Base-by-base conservation (phyloP, 2,113 vertebrate genomes). In the Aleadryas rufinucha region DNA sequence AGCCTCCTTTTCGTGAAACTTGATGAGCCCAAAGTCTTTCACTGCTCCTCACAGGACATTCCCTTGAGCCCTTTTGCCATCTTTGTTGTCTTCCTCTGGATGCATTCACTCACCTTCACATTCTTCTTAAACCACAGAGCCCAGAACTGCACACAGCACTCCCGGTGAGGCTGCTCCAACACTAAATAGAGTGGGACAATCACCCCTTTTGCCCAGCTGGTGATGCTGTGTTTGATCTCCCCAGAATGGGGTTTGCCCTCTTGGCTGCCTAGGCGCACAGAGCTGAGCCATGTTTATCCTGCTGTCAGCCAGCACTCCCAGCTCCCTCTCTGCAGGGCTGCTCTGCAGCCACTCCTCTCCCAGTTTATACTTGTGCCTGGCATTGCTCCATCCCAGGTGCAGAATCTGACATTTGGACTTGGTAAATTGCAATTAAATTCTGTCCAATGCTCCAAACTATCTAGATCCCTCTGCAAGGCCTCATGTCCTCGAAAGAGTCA, bases 161-260 rank as follows among this genome's bases (percentile, higher is more conserved):
- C 5, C 2, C 2, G 1, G 6, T 18, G 83, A 39, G 47, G 59
- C 82, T 16, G 6, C 13, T 44, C 31, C 45, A 49, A 2, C 0
- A 7, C 31, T n/a, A 3, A 42, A 26, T 3, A 6, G 12, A 39
- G 50, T 3, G 24, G 26, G 30, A 49, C 10, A 6, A 24, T 35
- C 39, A 4, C 6, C 10, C 11, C 35, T 20, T 53, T 18, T 7
- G 16, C 17, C 59, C 21, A 16, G 23, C 49, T 75, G 47, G 9
- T 60, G 28, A 5, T 50, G 54, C 63, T 76, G 70, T 50, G 37
- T 44, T n/a, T 70, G 54, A 47, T 23, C 56, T 57, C 3, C 42
- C 16, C 44, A 27, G 49, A 35, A 5, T 37, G 49, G 6, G 7
- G 4, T 70, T 76, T 91, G 47, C 35, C 31, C 61, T 61, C 54